Base-by-base conservation (phyloP, 2,113 vertebrate genomes). In the Marmota flaviventris region DNA sequence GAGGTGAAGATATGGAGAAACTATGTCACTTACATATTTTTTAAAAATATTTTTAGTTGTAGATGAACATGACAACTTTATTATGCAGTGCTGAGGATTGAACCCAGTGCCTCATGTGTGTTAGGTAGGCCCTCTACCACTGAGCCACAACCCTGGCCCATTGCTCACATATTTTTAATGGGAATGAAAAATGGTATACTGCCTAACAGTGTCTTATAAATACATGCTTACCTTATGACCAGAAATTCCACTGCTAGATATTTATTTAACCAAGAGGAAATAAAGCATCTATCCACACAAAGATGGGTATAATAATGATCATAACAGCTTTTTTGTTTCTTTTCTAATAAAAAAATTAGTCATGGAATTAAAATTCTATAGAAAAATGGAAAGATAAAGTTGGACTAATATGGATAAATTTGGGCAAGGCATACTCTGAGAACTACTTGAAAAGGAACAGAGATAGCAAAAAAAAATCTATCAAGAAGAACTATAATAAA, bases 261-360 rank as follows among this genome's bases (percentile, higher is more conserved):
- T 61, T 45, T 85, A 89, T 84, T 65, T 89, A 89, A 85, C n/a
- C 72, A 89, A 93, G 79, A 89, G 63, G 56, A 89, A 85, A 48
- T 63, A 48, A 32, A 76, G n/a, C 13, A 25, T 69, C 56, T 20
- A 32, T 88, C 63, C 58, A 92, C 45, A 95, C 56, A 32, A 85
- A 37, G 56, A 95, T 48, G 45, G 8, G 42, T 81, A 65, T 45
- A 75, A 39, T n/a, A 45, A n/a, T 29, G 25, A 65, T 87, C 67
- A 82, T 51, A 51, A 51, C 7, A 58, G 76, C 45, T 69, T 69
- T 69, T 16, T 34, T 69, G 29, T 16, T 34, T 34, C 29, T 69
- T 69, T 69, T 67, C 4, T 32, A 67, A 32, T 32, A 27, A 32
- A 69, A 69, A 69, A 34, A 32, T 87, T 84, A 88, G 85, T 58